Evolutionary conservation across 2,113 vertebrate genomes (phyloP), one percentile per base, ranked within the genome.

Genomic region (Manacus vitellinus): DNA sequence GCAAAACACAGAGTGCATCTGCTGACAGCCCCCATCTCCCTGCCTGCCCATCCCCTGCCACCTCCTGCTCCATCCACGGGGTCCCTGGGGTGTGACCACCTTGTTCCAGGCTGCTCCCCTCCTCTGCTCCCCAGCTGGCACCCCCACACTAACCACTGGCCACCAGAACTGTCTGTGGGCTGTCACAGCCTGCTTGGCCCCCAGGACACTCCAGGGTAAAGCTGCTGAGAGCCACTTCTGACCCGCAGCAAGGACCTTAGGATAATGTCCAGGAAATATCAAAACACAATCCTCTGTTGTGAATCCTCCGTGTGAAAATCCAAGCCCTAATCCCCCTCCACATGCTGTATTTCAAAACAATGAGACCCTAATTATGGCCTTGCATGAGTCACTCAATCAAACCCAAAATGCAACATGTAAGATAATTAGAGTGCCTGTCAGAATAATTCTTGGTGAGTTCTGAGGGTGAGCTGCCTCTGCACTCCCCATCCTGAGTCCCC

Each of bases 341-440:
- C 3, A 35, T 24, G 62, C 74, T 54, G 28, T n/a, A 83, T 87
- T 94, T 95, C 86, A 83, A 85, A 95, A 93, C 92, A 91, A 75
- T 25, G 75, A 91, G 80, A 79, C 81, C 79, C 85, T 81, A 94
- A 95, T 94, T 85, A 70, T 1, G 4, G 59, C 65, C 92, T 74
- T 85, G 47, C 59, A 24, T 41, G 78, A 97, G 78, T 88, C 75
- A 62, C 88, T 89, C 67, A 56, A 39, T 84, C 51, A 47, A 80
- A 75, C 91, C 89, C 91, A 83, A 87, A 93, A 96, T 8, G 66
- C 77, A 94, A 19, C 37, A 81, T 65, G 30, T 67, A 76, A 94
- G 90, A 82, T 91, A 96, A 96, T 95, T 49, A 63, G 35, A 95
- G 93, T 9, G 25, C 68, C 95, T 95, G 87, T 94, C 96, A 97